phyloP scores from a whole-genome alignment of 2,888 invertebrate species.

The Strigamia maritima region DNA sequence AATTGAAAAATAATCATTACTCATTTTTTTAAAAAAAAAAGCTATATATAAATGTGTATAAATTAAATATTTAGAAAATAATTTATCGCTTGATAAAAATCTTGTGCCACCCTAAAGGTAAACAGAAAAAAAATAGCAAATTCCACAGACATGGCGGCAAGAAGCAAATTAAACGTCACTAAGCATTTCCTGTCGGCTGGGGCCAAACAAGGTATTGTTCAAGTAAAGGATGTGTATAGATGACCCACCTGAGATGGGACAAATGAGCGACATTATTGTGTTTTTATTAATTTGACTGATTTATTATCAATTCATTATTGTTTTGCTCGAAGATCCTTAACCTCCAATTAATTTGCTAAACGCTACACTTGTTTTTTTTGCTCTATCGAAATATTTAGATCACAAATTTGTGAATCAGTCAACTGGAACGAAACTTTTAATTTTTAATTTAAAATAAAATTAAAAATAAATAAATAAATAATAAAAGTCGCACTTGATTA shows the following conservation, averaged over 20 bases:
- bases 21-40: too few species aligned
- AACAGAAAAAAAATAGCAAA: neutral
- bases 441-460: too few species aligned
- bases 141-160: constrained; percentile 5
- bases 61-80: neutral
- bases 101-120: neutral
- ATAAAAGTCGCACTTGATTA: neutral
- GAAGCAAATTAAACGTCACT: constrained; percentile 10
- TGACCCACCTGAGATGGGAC: neutral
- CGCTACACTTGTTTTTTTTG: neutral
- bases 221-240: neutral
- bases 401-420: neutral
- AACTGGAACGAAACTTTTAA: neutral
- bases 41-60: too few species aligned
- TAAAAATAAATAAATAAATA: neutral
- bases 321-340: neutral
- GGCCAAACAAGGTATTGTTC: constrained; percentile 15
- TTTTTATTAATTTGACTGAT: neutral
- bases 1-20: neutral
- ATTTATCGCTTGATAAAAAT: constrained; percentile 2
- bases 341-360: neutral
- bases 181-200: constrained; percentile 13
- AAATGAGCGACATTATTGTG: neutral
- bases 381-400: neutral
- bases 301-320: constrained; percentile 5